phyloP scores from a whole-genome alignment of 2,888 invertebrate genomes.

The Prosopocoilus inquinatus region DNA sequence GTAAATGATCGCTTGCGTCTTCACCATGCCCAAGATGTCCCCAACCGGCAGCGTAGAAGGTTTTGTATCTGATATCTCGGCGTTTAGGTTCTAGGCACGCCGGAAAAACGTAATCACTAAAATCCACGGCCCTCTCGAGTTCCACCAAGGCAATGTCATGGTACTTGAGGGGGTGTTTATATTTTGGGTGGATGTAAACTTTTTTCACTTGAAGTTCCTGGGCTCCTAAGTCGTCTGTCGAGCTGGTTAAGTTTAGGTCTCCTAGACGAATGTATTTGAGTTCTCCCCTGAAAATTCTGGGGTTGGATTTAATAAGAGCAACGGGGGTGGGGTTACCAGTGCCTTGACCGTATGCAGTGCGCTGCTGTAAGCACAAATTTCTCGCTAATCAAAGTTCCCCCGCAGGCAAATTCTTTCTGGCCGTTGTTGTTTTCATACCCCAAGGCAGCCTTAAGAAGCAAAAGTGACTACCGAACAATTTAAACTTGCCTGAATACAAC shows the following conservation, averaged over 20 bases:
- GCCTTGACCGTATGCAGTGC: not conserved
- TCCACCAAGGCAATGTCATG: conserved; percentile 55
- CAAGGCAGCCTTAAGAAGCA: too few species aligned
- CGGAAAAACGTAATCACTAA: conserved; percentile 47
- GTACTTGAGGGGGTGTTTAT: conserved; percentile 46
- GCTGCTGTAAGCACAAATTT: not conserved
- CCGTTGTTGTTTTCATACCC: too few species aligned
- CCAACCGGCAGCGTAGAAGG: conserved; percentile 55
- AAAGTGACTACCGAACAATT: too few species aligned
- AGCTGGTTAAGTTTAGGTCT: conserved; percentile 45
- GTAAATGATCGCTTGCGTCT: conserved; percentile 4
- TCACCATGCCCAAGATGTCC: conserved; percentile 51
- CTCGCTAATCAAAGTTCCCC: not conserved
- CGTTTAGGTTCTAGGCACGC: conserved; percentile 45
- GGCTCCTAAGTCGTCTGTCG: conserved; percentile 29
- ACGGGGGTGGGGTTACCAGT: not conserved
- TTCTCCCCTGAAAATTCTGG: conserved; percentile 8
- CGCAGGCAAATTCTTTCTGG: too few species aligned
- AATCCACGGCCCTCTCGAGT: conserved; percentile 43
- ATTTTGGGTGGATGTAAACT: conserved; percentile 47
- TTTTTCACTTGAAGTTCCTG: conserved; percentile 40
- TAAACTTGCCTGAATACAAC: too few species aligned
- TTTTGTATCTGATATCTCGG: not conserved
- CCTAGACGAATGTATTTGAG: conserved; percentile 43
- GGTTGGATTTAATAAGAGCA: not conserved